These are phyloP conservation scores for Enoplosus armatus DNA, from an alignment of 2,797 vertebrate species.

Conservation along the genomic window DNA sequence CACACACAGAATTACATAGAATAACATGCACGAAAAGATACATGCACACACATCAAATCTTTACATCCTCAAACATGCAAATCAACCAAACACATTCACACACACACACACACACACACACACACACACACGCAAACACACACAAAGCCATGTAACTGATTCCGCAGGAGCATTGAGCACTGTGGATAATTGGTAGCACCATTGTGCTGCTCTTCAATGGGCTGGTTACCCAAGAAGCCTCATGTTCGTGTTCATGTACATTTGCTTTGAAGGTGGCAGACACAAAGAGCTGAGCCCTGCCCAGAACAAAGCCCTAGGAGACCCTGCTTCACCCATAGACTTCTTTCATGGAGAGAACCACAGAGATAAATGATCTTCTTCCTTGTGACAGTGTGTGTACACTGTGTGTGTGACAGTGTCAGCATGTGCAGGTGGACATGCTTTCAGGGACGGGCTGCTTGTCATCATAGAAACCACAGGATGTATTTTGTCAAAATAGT, in stretches of 20 bases:
- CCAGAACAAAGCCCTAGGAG: conserved; percentile 84
- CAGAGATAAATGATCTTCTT: conserved; percentile 77
- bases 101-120: conserved; percentile 50
- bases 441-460: conserved; percentile 52
- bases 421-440: conserved; percentile 31
- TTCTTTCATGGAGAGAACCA: conserved; percentile 78
- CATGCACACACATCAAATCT: conserved; percentile 32
- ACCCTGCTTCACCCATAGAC: conserved; percentile 80
- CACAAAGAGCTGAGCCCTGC: conserved; percentile 85
- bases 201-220: conserved; percentile 87
- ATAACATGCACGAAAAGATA: conserved; percentile 1
- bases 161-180: conserved; percentile 83
- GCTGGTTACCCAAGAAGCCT: conserved; percentile 88
- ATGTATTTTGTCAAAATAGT: conserved; percentile 80
- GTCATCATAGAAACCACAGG: conserved; percentile 72
- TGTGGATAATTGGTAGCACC: conserved; percentile 85
- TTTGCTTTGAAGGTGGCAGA: conserved; percentile 88
- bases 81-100: conserved; percentile 41
- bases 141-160: conserved; percentile 86
- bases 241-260: conserved; percentile 87
- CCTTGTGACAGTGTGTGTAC: conserved; percentile 51
- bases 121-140: conserved; percentile 51
- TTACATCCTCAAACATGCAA: conserved; percentile 59
- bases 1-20: neutral
- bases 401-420: conserved; percentile 22